These are phyloP conservation scores for Phalacrocorax aristotelis DNA, from an alignment of 2,113 vertebrate genomes.

Conservation along the genomic window DNA sequence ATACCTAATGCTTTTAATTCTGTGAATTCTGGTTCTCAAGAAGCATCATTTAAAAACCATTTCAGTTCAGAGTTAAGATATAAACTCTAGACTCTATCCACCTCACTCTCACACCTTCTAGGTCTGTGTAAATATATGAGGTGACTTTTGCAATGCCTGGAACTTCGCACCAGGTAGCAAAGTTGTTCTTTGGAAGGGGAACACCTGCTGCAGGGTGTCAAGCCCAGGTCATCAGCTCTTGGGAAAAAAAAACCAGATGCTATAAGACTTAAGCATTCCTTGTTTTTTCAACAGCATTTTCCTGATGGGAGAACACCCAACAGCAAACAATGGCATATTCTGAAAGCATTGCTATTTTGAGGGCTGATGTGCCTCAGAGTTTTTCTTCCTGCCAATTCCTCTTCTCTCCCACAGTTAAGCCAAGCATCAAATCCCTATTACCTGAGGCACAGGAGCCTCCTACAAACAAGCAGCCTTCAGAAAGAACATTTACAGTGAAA, in stretches of 20 bases:
- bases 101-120: not conserved
- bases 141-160: not conserved
- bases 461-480: not conserved
- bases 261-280: not conserved
- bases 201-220: not conserved
- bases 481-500: not conserved
- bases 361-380: not conserved
- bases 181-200: not conserved
- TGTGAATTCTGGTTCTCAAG: not conserved
- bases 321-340: not conserved
- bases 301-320: not conserved
- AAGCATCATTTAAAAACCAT: not conserved
- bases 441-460: not conserved
- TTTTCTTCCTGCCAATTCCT: not conserved
- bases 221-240: not conserved
- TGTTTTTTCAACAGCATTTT: not conserved
- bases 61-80: not conserved
- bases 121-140: not conserved
- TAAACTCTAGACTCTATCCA: not conserved
- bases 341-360: not conserved
- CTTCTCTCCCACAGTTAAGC: not conserved
- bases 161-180: not conserved
- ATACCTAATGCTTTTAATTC: not conserved
- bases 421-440: not conserved
- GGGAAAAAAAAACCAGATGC: not conserved